These are phyloP conservation scores for Gallinago undulata DNA, from an alignment of 2,113 vertebrate genomes.

Conservation along the genomic window DNA sequence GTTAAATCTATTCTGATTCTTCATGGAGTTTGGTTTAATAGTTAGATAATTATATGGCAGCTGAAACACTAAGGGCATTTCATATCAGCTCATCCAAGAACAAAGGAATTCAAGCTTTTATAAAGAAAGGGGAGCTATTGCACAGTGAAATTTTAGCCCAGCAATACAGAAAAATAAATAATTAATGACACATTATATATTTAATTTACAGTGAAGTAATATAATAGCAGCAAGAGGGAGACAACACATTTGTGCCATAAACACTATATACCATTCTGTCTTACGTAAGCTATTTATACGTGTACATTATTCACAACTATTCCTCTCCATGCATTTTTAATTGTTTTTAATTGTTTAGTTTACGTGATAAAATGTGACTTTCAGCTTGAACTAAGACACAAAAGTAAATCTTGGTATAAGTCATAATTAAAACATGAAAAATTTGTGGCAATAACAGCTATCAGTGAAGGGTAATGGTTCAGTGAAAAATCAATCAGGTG, in stretches of 20 bases:
- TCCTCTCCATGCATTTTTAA: slow-evolving; percentile 20
- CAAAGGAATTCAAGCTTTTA: neutral
- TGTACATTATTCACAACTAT: neutral
- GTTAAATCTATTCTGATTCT: neutral
- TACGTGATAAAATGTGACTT: slow-evolving; percentile 4
- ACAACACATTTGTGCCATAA: neutral
- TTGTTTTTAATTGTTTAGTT: slow-evolving; percentile 56
- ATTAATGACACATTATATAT: neutral
- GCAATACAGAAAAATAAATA: neutral
- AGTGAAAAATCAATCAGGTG: slow-evolving; percentile 30
- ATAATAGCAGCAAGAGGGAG: neutral
- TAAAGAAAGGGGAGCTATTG: neutral
- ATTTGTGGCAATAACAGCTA: neutral
- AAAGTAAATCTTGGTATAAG: slow-evolving; percentile 2
- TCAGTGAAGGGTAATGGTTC: slow-evolving; percentile 5
- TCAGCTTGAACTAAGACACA: slow-evolving; percentile 8
- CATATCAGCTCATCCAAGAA: neutral
- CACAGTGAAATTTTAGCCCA: neutral
- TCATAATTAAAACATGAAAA: slow-evolving; percentile 39
- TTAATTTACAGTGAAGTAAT: neutral
- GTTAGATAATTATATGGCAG: neutral
- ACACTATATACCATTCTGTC: neutral
- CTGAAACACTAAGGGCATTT: neutral
- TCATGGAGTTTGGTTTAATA: neutral
- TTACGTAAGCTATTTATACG: neutral